Conservation (phyloP, 2,888 invertebrate species). For the Leucoma salicis region DNA sequence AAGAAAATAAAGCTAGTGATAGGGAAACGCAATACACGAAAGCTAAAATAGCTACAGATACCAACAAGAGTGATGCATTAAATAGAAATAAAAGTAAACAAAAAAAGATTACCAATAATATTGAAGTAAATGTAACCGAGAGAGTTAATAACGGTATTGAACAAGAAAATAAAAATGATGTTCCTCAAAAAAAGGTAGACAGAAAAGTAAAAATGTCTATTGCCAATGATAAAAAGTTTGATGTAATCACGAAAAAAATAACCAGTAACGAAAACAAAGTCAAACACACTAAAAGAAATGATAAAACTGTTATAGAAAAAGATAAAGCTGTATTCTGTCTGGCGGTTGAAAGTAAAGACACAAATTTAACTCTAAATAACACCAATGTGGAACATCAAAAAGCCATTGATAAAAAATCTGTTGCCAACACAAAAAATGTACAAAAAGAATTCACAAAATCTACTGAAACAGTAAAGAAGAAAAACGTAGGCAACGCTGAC, state of each 20-base stretch:
- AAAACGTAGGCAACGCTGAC: not conserved
- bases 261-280: conserved; percentile 1
- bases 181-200: conserved; percentile 3
- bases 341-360: not conserved
- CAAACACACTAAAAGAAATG: conserved; percentile 4
- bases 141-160: not conserved
- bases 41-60: not conserved
- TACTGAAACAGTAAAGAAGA: not conserved
- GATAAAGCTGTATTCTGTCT: conserved; percentile 1
- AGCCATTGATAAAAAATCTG: not conserved
- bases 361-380: not conserved
- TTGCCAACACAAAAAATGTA: not conserved
- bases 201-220: conserved; percentile 9
- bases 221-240: conserved; percentile 7
- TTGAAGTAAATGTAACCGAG: not conserved
- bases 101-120: not conserved
- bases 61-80: not conserved
- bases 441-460: not conserved
- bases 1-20: conserved; percentile 15
- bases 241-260: conserved; percentile 3
- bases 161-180: conserved; percentile 1
- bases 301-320: conserved; percentile 2
- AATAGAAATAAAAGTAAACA: not conserved
- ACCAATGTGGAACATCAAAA: conserved; percentile 2
- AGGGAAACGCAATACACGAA: conserved; percentile 1